phyloP scores from a whole-genome alignment of 2,113 vertebrate genomes.

The Coptodon rendalli region DNA sequence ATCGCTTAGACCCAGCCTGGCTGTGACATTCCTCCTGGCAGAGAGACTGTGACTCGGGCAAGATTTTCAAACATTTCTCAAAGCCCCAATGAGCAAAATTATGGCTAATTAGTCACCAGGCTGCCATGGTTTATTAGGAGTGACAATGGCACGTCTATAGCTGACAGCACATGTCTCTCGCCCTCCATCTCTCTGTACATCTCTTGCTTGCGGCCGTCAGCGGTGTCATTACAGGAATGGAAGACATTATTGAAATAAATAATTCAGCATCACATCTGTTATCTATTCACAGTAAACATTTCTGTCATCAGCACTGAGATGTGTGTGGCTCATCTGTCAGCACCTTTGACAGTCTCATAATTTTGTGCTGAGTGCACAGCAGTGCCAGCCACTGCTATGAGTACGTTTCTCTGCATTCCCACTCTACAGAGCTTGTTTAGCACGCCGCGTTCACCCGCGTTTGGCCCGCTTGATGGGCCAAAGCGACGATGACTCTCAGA shows the following conservation, averaged over 20 bases:
- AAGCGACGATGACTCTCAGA: not conserved
- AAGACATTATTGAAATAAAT: conserved; percentile 36
- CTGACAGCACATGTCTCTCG: conserved; percentile 37
- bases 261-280: conserved; percentile 40
- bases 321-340: not conserved
- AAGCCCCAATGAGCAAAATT: conserved; percentile 56
- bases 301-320: not conserved
- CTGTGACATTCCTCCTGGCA: conserved; percentile 65
- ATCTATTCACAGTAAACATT: conserved; percentile 30
- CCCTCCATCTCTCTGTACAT: not conserved
- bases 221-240: conserved; percentile 17
- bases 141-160: conserved; percentile 48
- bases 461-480: not conserved
- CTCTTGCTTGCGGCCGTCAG: not conserved
- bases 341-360: not conserved
- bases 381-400: not conserved
- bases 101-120: conserved; percentile 63
- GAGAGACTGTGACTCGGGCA: conserved; percentile 31
- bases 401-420: not conserved
- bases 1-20: conserved; percentile 38
- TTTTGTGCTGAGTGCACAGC: not conserved
- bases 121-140: conserved; percentile 62
- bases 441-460: not conserved
- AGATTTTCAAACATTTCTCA: conserved; percentile 43
- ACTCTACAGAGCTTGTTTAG: not conserved